These are phyloP conservation scores for Calycopis cecrops DNA, from an alignment of 1,140 invertebrate genomes.

Conservation along the genomic window DNA sequence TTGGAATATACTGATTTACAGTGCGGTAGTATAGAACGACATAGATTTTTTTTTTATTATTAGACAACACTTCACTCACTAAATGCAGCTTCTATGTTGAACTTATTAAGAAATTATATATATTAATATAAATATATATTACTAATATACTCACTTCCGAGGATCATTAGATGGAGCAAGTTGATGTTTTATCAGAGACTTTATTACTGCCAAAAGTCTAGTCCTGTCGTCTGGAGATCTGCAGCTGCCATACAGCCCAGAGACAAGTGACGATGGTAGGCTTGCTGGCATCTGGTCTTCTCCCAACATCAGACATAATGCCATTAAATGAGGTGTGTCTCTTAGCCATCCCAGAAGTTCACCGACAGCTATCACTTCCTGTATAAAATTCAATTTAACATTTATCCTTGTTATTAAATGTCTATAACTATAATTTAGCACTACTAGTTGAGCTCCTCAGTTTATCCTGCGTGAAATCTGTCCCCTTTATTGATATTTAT, in stretches of 20 bases:
- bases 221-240: conserved; percentile 87
- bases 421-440: too few relatives aligned
- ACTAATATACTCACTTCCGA: conserved; percentile 75
- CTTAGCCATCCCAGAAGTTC: conserved; percentile 87
- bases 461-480: too few relatives aligned
- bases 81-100: too few relatives aligned
- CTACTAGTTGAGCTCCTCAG: too few relatives aligned
- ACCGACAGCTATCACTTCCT: conserved; percentile 85
- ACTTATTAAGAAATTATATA: too few relatives aligned
- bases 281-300: conserved; percentile 80
- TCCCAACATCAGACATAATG: conserved; percentile 86
- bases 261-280: conserved; percentile 83
- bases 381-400: conserved; percentile 31
- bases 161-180: conserved; percentile 89
- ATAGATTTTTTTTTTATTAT: too few relatives aligned
- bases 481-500: too few relatives aligned
- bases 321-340: conserved; percentile 87
- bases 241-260: conserved; percentile 90
- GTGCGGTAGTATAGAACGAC: too few relatives aligned
- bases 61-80: too few relatives aligned
- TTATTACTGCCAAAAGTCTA: conserved; percentile 84
- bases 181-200: conserved; percentile 90
- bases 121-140: too few relatives aligned
- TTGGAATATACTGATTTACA: too few relatives aligned
- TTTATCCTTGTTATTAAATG: background rate